Evolutionary conservation across 2,113 vertebrate species (phyloP).

Genomic region (Odobenus rosmarus): DNA sequence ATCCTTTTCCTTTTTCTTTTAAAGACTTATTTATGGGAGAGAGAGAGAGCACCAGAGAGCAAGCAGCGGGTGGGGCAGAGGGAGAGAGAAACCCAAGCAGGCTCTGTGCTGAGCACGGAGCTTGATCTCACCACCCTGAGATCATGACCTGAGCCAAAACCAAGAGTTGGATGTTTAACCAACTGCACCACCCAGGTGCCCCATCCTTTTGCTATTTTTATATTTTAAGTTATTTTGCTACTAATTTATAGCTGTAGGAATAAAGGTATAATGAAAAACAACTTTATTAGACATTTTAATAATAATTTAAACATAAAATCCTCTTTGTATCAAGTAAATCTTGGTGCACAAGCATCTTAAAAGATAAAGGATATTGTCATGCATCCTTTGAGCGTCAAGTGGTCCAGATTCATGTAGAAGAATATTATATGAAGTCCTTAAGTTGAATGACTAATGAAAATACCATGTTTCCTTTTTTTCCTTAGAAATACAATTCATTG

Average conservation of each 20-base stretch:
- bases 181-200: not conserved
- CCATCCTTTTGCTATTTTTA: not conserved
- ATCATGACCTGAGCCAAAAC: not conserved
- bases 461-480: not conserved
- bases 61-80: not conserved
- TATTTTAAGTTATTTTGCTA: slow-evolving; percentile 5
- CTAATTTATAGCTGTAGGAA: not conserved
- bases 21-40: not conserved
- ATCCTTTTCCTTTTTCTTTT: not conserved
- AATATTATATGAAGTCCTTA: not conserved
- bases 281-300: slow-evolving; percentile 23
- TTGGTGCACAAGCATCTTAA: not conserved
- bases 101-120: not conserved
- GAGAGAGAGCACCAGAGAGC: not conserved
- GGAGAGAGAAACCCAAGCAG: not conserved
- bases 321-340: not conserved
- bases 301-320: not conserved
- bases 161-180: not conserved
- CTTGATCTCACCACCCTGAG: not conserved
- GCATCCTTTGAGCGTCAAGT: not conserved
- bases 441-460: not conserved
- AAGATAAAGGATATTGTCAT: not conserved
- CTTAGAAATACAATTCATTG: not conserved
- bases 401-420: not conserved
- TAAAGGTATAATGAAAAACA: not conserved